A percentile compares a stretch with the other conserved stretches of the same genome.
Evolutionary conservation across 1,140 invertebrate genomes (phyloP).

Genomic region (Drosophila gunungcola): DNA sequence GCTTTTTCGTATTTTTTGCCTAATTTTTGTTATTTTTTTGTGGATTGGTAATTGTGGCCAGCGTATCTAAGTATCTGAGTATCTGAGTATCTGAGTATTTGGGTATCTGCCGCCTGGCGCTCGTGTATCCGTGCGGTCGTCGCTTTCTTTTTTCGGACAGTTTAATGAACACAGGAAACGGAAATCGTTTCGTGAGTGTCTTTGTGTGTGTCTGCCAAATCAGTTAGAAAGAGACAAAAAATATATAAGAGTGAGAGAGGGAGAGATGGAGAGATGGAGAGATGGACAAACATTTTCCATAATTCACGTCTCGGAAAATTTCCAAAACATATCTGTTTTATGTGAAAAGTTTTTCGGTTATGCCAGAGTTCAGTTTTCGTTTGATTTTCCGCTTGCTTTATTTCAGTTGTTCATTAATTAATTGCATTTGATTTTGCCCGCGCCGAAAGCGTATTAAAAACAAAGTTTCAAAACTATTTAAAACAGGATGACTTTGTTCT

Average conservation of each 20-base stretch:
- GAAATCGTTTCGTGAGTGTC: slow-evolving; percentile 64
- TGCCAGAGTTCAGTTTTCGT: slow-evolving; percentile 12
- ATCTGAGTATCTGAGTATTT: slow-evolving; percentile 15
- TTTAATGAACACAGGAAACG: slow-evolving; percentile 79
- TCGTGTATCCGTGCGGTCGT: slow-evolving; percentile 45
- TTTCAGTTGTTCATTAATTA: slow-evolving; percentile 55
- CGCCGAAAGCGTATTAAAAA: slow-evolving; percentile 3
- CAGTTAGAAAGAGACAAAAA: neutral
- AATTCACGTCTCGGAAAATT: slow-evolving; percentile 19
- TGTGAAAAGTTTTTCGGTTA: slow-evolving; percentile 25
- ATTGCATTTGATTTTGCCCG: slow-evolving; percentile 62
- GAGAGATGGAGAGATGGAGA: neutral
- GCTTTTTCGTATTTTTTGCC: slow-evolving; percentile 2
- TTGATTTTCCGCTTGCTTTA: slow-evolving; percentile 32
- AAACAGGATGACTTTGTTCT: slow-evolving; percentile 55
- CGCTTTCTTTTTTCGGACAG: slow-evolving; percentile 71
- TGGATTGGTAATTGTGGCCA: slow-evolving; percentile 34
- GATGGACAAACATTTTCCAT: slow-evolving; percentile 33
- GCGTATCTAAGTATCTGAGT: slow-evolving; percentile 32
- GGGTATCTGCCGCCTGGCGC: slow-evolving; percentile 13
- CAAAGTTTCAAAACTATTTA: slow-evolving; percentile 42
- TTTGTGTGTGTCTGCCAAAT: slow-evolving; percentile 1
- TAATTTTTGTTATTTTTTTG: neutral
- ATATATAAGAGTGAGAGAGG: neutral
- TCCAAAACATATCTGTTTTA: slow-evolving; percentile 26